Conservation (phyloP, 35 echinoderm and acorn worm species). For the Hemicentrotus pulcherrimus region DNA sequence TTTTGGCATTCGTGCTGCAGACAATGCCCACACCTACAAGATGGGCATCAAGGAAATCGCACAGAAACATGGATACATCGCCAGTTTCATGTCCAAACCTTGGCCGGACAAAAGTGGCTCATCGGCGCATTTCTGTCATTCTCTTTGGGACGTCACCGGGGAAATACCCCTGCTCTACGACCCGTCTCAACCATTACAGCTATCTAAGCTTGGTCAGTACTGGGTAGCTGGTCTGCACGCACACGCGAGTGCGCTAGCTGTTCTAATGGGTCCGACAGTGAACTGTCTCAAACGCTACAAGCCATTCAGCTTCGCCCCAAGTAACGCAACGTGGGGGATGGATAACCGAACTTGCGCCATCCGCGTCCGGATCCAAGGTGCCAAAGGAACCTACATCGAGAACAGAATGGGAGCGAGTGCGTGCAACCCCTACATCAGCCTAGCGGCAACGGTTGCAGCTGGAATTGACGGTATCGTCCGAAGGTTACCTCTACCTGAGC, state of each 20-base stretch:
- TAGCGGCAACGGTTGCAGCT: constrained; percentile 60
- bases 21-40: constrained; percentile 55
- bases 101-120: constrained; percentile 31
- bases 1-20: constrained; percentile 54
- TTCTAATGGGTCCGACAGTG: constrained; percentile 47
- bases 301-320: constrained; percentile 42
- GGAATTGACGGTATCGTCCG: constrained; percentile 59
- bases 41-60: constrained; percentile 64
- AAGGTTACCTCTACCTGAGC: constrained; percentile 34
- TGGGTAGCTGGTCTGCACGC: constrained; percentile 58
- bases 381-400: constrained; percentile 46
- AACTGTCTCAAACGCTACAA: constrained; percentile 59
- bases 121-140: constrained; percentile 55
- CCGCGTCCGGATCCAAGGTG: constrained; percentile 52
- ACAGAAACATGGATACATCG: constrained; percentile 59
- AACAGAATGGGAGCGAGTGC: constrained; percentile 51
- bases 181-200: neutral
- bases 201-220: constrained; percentile 48
- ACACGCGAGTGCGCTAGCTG: constrained; percentile 43
- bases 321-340: constrained; percentile 52
- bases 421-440: constrained; percentile 52
- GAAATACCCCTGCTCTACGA: constrained; percentile 50
- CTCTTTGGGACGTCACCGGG: constrained; percentile 49
- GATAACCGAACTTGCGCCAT: constrained; percentile 58
- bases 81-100: constrained; percentile 60